Evolutionary conservation across 2,888 invertebrate species (phyloP), one percentile per base, ranked within the genome.

Genomic region (Lasius fuliginosus): DNA sequence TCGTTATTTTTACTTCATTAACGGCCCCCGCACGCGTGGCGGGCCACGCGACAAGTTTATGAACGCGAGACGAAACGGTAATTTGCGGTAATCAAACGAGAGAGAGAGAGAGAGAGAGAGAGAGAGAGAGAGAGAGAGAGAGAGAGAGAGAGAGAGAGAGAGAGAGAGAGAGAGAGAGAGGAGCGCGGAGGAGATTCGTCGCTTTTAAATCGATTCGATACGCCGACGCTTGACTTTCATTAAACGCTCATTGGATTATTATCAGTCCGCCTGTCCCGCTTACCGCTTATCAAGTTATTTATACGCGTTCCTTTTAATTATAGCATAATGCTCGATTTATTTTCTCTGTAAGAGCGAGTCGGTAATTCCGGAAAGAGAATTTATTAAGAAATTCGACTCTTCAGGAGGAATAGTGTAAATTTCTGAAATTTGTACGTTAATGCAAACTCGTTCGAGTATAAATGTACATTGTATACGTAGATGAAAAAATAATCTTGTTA

Each of bases 1-100:
- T 79, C 79, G 15, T 73, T 75, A 69, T 76, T 79, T 79, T 83
- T 85, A 69, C n/a, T 46, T 68, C 58, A 27, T 83, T 74, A 85
- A 82, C 49, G 33, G 64, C 12, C 33, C 33, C 8, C 53, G 53
- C 36, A 36, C 53, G 53, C 53, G 53, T 53, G 53, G 33, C 46
- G 30, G 58, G 60, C 76, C 69, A 60, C 30, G 46, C 33, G 71
- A 77, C 15, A 76, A 23, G 36, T 49, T 67, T 65, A 36, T 65
- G 56, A 69, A 77, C 40, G 30, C 56, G 77, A 77, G 40, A 30
- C 40, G 30, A 67, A 77, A 77, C 30, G 71, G 68, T 68, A 77
- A 68, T 77, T 77, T 69, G 60, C 11, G 12, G 30, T 68, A 77
- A 77, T 56, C 40, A 69, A 56, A 42, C 30, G n/a, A n/a, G 15